These are phyloP conservation scores for Clarias gariepinus DNA, from an alignment of 2,113 vertebrate genomes.

Conservation along the genomic window DNA sequence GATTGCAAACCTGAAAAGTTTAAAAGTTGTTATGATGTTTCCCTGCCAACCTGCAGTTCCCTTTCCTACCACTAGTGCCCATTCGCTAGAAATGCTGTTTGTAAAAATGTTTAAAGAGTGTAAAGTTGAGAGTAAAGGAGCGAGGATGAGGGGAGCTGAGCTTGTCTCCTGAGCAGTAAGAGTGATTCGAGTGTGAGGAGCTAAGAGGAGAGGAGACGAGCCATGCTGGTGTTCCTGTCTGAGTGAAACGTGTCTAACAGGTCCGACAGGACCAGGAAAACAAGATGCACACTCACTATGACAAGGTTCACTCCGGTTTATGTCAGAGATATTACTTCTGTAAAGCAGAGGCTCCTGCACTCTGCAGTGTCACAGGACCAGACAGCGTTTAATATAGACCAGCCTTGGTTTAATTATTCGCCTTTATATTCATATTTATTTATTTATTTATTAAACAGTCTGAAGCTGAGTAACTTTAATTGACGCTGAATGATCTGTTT, in stretches of 20 bases:
- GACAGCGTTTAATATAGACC: background rate
- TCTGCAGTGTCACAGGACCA: background rate
- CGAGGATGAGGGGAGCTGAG: background rate
- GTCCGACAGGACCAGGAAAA: slow-evolving; percentile 4
- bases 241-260: background rate
- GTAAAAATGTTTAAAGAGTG: background rate
- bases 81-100: too few species aligned
- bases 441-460: background rate
- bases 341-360: background rate
- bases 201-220: background rate
- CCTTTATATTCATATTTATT: background rate
- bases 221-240: background rate
- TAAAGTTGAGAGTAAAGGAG: background rate
- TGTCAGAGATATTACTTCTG: background rate
- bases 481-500: background rate
- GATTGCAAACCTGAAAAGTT: too few species aligned
- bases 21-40: too few species aligned
- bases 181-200: background rate
- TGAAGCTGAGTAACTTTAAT: background rate
- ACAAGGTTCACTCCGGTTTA: background rate
- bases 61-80: too few species aligned
- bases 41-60: too few species aligned
- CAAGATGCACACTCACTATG: background rate
- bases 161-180: background rate
- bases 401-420: background rate